phyloP scores from a whole-genome alignment of 2,888 invertebrate genomes.

The Ditula angustiorana region DNA sequence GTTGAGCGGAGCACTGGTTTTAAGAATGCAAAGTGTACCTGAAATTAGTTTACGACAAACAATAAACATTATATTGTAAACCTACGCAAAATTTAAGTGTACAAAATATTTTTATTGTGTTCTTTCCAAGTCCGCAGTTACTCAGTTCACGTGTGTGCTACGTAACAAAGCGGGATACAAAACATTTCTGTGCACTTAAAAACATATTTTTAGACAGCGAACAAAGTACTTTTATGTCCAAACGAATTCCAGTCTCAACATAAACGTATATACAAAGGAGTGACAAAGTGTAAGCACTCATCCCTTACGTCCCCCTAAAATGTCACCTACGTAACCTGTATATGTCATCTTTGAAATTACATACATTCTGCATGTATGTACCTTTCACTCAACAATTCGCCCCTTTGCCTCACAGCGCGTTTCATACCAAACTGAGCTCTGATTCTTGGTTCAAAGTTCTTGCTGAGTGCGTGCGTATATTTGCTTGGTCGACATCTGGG shows the following conservation, averaged over 20 bases:
- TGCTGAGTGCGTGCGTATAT: background rate
- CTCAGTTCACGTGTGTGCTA: background rate
- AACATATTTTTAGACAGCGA: constrained; percentile 9
- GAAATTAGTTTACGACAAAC: no score
- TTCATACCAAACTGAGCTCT: constrained; percentile 4
- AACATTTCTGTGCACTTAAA: constrained; percentile 2
- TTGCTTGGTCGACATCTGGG: constrained; percentile 2
- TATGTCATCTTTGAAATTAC: constrained; percentile 38
- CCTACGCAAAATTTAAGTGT: background rate
- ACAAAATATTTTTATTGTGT: background rate
- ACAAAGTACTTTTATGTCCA: constrained; percentile 35
- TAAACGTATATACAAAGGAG: background rate
- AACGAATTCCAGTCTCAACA: constrained; percentile 30
- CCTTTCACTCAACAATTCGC: constrained; percentile 23
- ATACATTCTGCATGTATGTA: constrained; percentile 31
- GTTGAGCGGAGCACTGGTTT: no score
- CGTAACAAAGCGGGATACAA: background rate
- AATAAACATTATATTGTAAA: no score
- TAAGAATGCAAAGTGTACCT: no score
- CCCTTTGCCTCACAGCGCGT: background rate
- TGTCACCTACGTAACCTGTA: constrained; percentile 29
- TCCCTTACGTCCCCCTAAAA: constrained; percentile 8
- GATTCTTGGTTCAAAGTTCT: background rate
- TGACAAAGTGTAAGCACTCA: constrained; percentile 18
- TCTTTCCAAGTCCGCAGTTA: background rate